Evolutionary conservation across 2,888 invertebrate genomes (phyloP).

Genomic region (Tuberolachnus salignus): DNA sequence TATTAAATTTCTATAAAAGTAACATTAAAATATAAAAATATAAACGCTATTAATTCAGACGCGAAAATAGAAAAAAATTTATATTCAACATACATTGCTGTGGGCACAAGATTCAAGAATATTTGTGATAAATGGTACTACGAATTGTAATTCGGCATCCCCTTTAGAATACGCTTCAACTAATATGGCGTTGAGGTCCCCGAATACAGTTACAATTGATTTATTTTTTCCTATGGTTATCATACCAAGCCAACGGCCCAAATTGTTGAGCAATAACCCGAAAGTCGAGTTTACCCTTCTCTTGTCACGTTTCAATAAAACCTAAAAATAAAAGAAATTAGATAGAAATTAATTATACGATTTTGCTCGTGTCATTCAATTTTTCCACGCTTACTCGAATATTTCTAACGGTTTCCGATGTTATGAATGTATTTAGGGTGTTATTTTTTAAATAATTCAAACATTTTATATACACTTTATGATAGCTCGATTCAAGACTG

Average conservation of each 20-base stretch:
- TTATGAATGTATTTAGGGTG: conserved; percentile 84
- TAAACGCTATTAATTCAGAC: no score
- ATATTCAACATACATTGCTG: conserved; percentile 73
- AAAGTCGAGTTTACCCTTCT: conserved; percentile 98
- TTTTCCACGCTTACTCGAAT: conserved; percentile 78
- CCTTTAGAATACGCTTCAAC: conserved; percentile 98
- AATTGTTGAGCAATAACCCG: conserved; percentile 92
- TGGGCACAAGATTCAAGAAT: conserved; percentile 95
- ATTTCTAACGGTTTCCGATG: conserved; percentile 94
- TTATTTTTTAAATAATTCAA: conserved; percentile 86
- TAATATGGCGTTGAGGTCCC: conserved; percentile 92
- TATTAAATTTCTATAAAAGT: conserved; percentile 81
- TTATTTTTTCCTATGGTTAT: conserved; percentile 91
- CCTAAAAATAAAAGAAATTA: conserved; percentile 62
- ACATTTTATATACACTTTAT: conserved; percentile 94
- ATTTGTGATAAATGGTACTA: conserved; percentile 86
- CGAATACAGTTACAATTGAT: conserved; percentile 83
- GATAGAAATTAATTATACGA: no score
- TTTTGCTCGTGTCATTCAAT: no score
- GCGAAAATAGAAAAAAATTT: no score
- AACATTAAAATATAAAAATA: conserved; percentile 11
- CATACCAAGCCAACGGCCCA: conserved; percentile 99
- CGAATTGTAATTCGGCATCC: conserved; percentile 94
- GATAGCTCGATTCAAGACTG: conserved; percentile 97
- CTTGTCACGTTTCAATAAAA: conserved; percentile 91